A percentile compares a stretch with the other conserved stretches of the same genome.
phyloP scores from a whole-genome alignment of 2,797 vertebrate species.

The Vultur gryphus region DNA sequence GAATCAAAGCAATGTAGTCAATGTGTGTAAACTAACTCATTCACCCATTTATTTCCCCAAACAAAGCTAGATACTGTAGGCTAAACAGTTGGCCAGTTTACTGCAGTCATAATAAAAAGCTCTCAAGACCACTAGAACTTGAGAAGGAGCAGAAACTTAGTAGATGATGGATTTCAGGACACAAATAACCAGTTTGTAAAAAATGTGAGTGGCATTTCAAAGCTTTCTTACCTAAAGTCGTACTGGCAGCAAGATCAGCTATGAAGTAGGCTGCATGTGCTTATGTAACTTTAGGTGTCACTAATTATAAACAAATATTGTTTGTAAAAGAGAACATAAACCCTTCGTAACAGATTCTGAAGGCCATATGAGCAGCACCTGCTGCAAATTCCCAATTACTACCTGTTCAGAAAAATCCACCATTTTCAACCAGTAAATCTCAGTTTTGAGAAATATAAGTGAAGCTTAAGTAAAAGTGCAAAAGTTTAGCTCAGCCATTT shows the following conservation, averaged over 20 bases:
- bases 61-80: neutral
- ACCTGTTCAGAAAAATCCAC: neutral
- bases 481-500: neutral
- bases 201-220: neutral
- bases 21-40: neutral
- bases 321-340: neutral
- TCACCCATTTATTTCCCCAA: neutral
- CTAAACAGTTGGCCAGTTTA: neutral
- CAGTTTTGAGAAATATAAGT: neutral
- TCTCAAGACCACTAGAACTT: neutral
- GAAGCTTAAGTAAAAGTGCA: neutral
- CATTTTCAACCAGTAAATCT: neutral
- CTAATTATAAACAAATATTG: neutral
- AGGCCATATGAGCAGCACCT: neutral
- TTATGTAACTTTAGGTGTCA: neutral
- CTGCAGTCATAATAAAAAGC: neutral
- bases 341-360: neutral
- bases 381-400: neutral
- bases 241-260: neutral
- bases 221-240: neutral
- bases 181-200: neutral
- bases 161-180: neutral
- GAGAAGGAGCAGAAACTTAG: neutral
- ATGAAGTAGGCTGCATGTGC: neutral
- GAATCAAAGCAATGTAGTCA: neutral